Conservation (phyloP, 2,113 vertebrate genomes). For the Oncorhynchus nerka region DNA sequence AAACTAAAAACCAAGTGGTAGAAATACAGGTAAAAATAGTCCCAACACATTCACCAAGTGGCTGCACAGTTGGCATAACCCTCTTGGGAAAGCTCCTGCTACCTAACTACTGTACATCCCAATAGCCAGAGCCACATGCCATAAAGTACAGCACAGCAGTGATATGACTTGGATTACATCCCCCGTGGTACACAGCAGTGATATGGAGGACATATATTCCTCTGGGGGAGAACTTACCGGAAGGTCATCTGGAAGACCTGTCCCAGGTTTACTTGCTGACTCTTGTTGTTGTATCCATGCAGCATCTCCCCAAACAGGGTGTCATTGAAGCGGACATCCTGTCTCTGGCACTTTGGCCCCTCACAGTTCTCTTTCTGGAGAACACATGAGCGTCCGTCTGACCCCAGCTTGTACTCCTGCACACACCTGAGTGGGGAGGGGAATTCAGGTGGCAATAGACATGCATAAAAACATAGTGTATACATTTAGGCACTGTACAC, state of each 20-base stretch:
- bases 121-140: neutral
- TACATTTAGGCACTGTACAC: neutral
- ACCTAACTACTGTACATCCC: neutral
- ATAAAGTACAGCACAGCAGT: neutral
- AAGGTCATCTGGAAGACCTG: conserved; percentile 99
- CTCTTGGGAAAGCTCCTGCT: neutral
- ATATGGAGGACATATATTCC: neutral
- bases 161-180: neutral
- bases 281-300: conserved; percentile 95
- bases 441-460: neutral
- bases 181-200: neutral
- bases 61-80: neutral
- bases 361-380: conserved; percentile 91
- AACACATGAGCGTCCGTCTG: conserved; percentile 92
- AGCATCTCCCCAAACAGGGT: conserved; percentile 98
- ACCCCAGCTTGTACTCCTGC: conserved; percentile 93
- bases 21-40: neutral
- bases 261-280: conserved; percentile 89
- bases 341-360: conserved; percentile 86
- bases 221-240: conserved; percentile 73
- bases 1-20: neutral
- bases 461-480: neutral
- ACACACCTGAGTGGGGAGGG: conserved; percentile 81
- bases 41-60: neutral
- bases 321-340: conserved; percentile 87